phyloP scores from a whole-genome alignment of 2,888 invertebrate species.

The Zele albiditarsus region DNA sequence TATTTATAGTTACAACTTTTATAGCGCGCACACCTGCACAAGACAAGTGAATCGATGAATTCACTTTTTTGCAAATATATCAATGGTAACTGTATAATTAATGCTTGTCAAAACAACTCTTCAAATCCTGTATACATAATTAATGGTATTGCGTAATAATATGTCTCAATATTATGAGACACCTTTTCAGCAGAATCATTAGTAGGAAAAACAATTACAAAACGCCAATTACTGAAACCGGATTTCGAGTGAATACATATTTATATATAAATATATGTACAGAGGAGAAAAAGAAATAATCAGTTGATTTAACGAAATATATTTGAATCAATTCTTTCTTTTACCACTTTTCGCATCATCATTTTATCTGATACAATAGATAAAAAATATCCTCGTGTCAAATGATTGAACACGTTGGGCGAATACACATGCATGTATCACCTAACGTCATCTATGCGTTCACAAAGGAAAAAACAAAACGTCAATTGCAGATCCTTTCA shows the following conservation, averaged over 20 bases:
- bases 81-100: not conserved
- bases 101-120: not conserved
- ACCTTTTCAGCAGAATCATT: not conserved
- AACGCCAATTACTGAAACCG: not conserved
- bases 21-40: not conserved
- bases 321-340: no score
- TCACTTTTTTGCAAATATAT: not conserved
- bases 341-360: no score
- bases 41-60: constrained; percentile 1
- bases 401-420: no score
- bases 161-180: not conserved
- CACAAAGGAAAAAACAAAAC: no score
- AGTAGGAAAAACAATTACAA: not conserved
- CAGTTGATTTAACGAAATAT: no score
- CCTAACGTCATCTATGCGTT: not conserved
- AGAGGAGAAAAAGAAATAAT: no score
- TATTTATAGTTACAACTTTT: not conserved
- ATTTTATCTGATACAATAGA: no score
- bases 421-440: no score
- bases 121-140: not conserved
- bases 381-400: no score
- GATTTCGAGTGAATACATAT: not conserved
- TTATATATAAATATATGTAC: no score
- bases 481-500: not conserved
- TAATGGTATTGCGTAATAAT: not conserved